Conservation (phyloP, 2,888 invertebrate species). For the Nemotelus pantherinus region DNA sequence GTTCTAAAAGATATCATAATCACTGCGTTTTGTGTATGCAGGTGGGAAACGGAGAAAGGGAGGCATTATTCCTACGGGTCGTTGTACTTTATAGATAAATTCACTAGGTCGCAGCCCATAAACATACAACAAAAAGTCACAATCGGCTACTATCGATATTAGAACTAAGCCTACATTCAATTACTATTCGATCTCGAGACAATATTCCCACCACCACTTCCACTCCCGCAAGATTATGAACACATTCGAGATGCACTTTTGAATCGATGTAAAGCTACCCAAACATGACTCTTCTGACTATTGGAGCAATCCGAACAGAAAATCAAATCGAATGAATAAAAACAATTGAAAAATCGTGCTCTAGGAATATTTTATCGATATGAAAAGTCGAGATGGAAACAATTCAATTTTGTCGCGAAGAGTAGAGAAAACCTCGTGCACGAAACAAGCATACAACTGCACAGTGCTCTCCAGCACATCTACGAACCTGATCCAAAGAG, state of each 20-base stretch:
- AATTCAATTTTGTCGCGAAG: conserved; percentile 19
- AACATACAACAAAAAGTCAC: no score
- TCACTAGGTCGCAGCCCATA: no score
- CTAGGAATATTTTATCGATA: conserved; percentile 25
- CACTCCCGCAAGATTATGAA: neutral
- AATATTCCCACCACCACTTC: neutral
- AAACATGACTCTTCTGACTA: neutral
- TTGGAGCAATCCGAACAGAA: neutral
- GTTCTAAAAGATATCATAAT: no score
- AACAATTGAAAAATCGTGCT: conserved; percentile 38
- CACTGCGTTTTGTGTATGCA: no score
- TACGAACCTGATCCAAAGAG: neutral
- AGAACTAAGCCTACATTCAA: neutral
- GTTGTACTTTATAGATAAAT: no score
- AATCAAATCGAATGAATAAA: conserved; percentile 12
- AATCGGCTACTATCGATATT: no score
- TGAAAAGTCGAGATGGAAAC: neutral
- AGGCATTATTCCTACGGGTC: no score
- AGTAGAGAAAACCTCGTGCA: no score
- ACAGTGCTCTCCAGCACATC: neutral
- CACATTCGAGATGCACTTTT: neutral
- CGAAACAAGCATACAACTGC: neutral
- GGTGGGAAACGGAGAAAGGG: no score
- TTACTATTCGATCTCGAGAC: neutral
- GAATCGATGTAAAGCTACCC: no score